A percentile compares a stretch with the other conserved stretches of the same genome.
These are phyloP conservation scores for Gobio gobio DNA, from an alignment of 2,113 vertebrate species.

Conservation along the genomic window DNA sequence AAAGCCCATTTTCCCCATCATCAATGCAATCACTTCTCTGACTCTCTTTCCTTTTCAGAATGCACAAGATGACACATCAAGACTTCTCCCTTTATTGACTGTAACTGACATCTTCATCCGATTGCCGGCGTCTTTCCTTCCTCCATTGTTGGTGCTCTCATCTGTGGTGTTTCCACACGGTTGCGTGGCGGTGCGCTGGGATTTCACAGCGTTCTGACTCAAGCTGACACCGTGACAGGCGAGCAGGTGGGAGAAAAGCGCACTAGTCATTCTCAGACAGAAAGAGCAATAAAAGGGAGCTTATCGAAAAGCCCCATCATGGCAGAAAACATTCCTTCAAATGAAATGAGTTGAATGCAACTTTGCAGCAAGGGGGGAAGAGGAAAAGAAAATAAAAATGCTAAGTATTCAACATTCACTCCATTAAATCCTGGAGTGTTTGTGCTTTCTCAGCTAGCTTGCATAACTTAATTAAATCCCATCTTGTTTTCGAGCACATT, in stretches of 20 bases:
- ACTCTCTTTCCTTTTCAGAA: constrained; percentile 8
- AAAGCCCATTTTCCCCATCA: background rate
- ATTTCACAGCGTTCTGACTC: constrained; percentile 75
- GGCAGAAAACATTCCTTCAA: constrained; percentile 35
- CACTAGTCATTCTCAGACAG: constrained; percentile 48
- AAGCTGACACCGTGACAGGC: constrained; percentile 58
- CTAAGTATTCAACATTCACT: constrained; percentile 26
- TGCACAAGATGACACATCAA: constrained; percentile 34
- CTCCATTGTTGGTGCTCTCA: constrained; percentile 70
- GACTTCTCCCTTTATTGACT: constrained; percentile 69
- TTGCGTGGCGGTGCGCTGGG: constrained; percentile 76
- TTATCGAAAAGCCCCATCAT: constrained; percentile 36
- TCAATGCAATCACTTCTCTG: constrained; percentile 29
- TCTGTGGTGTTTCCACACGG: constrained; percentile 79
- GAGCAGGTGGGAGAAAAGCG: constrained; percentile 55
- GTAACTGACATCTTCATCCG: constrained; percentile 80
- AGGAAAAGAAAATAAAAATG: constrained; percentile 30
- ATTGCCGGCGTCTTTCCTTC: constrained; percentile 63
- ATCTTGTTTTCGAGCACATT: constrained; percentile 51
- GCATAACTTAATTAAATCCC: constrained; percentile 61
- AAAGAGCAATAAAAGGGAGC: constrained; percentile 41
- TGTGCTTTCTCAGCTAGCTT: constrained; percentile 57
- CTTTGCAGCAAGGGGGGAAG: constrained; percentile 2
- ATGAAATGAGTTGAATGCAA: constrained; percentile 34
- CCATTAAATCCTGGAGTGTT: constrained; percentile 46